These are phyloP conservation scores for Oreochromis spilurus DNA, from an alignment of 2,113 vertebrate genomes.

Conservation along the genomic window DNA sequence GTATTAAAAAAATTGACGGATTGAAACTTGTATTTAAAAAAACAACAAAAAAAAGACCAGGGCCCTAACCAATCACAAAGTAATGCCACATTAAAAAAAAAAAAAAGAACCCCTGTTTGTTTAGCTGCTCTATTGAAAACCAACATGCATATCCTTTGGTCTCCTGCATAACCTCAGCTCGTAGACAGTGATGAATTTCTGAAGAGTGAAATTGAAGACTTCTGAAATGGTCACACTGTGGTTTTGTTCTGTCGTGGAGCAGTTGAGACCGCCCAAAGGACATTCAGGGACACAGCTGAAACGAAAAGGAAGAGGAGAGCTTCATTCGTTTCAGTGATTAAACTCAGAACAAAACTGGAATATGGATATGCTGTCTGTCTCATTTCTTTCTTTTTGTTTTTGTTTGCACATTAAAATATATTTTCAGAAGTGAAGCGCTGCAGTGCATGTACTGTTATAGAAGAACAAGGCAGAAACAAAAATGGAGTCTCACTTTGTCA, in stretches of 20 bases:
- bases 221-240: conserved; percentile 31
- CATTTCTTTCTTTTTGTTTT: not conserved
- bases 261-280: conserved; percentile 54
- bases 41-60: not conserved
- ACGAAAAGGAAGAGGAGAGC: conserved; percentile 55
- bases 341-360: conserved; percentile 69
- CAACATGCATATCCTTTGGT: conserved; percentile 59
- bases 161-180: conserved; percentile 49
- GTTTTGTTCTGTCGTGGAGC: conserved; percentile 44
- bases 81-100: conserved; percentile 24
- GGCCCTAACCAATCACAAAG: conserved; percentile 39
- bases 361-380: conserved; percentile 15
- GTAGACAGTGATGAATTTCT: not conserved
- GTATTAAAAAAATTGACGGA: conserved; percentile 10
- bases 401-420: not conserved
- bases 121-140: conserved; percentile 51
- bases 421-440: not conserved
- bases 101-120: conserved; percentile 42
- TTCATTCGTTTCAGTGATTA: conserved; percentile 74
- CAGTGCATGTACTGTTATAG: not conserved
- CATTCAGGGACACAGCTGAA: conserved; percentile 71
- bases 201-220: conserved; percentile 33
- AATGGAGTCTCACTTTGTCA: not conserved
- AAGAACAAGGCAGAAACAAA: not conserved
- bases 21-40: conserved; percentile 20